These are phyloP conservation scores for Myrmecobius fasciatus DNA, from an alignment of 2,113 vertebrate genomes.

Conservation along the genomic window DNA sequence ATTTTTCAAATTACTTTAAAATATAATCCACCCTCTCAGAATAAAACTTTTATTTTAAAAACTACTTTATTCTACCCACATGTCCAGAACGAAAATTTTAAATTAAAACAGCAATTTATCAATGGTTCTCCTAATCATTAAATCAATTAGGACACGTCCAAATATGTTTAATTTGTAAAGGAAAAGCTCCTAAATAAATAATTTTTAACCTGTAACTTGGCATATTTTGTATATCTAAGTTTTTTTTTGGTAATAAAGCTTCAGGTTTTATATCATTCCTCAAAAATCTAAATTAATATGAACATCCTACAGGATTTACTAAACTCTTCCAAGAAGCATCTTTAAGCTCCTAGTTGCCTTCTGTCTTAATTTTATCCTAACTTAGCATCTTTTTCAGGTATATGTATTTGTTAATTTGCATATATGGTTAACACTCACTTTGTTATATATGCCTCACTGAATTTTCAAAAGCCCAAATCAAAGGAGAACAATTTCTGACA, in stretches of 20 bases:
- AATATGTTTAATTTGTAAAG: not conserved
- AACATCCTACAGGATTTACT: conserved; percentile 19
- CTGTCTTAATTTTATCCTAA: not conserved
- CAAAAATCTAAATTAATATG: not conserved
- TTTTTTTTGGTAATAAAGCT: not conserved
- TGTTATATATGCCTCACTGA: not conserved
- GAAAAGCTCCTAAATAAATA: not conserved
- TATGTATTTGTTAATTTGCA: not conserved
- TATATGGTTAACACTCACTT: not conserved
- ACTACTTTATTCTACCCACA: not conserved
- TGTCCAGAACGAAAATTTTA: not conserved
- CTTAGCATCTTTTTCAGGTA: not conserved
- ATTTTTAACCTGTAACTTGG: not conserved
- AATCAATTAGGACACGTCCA: not conserved
- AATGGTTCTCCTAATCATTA: not conserved
- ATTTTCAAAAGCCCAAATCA: not conserved
- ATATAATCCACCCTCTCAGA: not conserved
- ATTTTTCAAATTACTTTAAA: not conserved
- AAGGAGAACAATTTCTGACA: not conserved
- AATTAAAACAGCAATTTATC: not conserved
- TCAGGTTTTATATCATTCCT: not conserved
- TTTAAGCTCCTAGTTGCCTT: not conserved
- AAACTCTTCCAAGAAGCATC: not conserved
- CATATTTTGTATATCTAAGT: not conserved
- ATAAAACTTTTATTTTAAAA: not conserved